phyloP scores from a whole-genome alignment of 1,140 invertebrate species.

The Metopolophium dirhodum region DNA sequence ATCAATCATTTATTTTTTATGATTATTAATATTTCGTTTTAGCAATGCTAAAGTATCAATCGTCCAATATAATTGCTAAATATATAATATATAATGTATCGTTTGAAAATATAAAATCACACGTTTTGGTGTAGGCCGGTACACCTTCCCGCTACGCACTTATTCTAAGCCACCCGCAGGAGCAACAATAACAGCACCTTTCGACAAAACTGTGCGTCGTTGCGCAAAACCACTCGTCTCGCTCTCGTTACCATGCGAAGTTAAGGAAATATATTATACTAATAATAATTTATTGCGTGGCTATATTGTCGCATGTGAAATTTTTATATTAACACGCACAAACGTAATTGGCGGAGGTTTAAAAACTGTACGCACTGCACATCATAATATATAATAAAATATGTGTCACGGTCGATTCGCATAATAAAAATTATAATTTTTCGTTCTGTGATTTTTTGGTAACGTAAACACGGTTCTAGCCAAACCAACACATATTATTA shows the following conservation, averaged over 20 bases:
- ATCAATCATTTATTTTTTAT: not conserved
- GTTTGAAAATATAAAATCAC: not conserved
- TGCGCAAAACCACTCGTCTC: not conserved
- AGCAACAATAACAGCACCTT: not conserved
- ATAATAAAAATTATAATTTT: conserved; percentile 21
- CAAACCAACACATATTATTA: not conserved
- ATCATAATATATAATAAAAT: not conserved
- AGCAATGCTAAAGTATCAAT: not conserved
- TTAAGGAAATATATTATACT: not conserved
- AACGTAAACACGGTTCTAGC: not conserved
- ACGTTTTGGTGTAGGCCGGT: not conserved
- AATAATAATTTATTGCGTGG: not conserved
- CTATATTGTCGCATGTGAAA: not conserved
- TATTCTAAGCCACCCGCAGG: not conserved
- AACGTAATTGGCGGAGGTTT: not conserved
- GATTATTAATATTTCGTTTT: not conserved
- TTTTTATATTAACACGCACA: conserved; percentile 5
- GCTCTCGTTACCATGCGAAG: not conserved
- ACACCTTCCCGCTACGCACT: no score
- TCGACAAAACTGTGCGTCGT: not conserved
- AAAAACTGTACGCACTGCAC: not conserved
- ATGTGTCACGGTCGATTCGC: conserved; percentile 5
- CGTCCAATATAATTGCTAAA: not conserved
- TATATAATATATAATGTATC: not conserved
- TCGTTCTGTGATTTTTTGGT: not conserved